Base-by-base conservation (phyloP, 2,888 invertebrate species). In the Cephonodes hylas region DNA sequence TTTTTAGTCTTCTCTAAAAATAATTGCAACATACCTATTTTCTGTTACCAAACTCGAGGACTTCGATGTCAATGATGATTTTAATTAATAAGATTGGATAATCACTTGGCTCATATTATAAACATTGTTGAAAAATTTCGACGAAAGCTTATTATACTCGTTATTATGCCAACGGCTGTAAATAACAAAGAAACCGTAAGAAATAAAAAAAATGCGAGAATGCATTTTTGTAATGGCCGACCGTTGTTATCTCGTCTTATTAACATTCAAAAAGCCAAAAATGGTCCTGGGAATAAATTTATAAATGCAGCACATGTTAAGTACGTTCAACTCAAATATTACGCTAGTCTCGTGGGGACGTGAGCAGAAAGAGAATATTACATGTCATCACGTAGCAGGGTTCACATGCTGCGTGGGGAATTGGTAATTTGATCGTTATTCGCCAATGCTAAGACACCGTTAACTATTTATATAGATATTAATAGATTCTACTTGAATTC, bases 321-420 rank as follows among this genome's bases (percentile, higher is more conserved):
- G 75, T 70, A 61, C 67, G 63, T 79, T 79, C 75, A 79, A 79
- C 79, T 72, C 64, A 68, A 75, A 73, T 65, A 62, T 67, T 70
- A 63, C 59, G 66, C 58, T 66, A 61, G 62, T 45, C 45, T 25
- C 59, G 48, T 5, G n/a, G 10, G 59, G 58, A 70, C 74, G 80
- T 76, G 77, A 74, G 61, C 68, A 67, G 77, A 73, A 79, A 72
- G 64, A 62, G 64, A 76, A 77, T 68, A 67, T 63, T 63, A 72
- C 74, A 80, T 75, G 76, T 72, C 78, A 67, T 66, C 73, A 75
- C 75, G 75, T 77, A 74, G 64, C 62, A 31, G 45, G 59, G 77
- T 84, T 85, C 85, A 46, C 48, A 48, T 62, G 45, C 23, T 15
- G 58, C 46, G 46, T 20, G 46, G 42, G 34, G 61, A 58, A 62